phyloP scores from a whole-genome alignment of 2,797 vertebrate genomes.

The Leptodactylus fallax region DNA sequence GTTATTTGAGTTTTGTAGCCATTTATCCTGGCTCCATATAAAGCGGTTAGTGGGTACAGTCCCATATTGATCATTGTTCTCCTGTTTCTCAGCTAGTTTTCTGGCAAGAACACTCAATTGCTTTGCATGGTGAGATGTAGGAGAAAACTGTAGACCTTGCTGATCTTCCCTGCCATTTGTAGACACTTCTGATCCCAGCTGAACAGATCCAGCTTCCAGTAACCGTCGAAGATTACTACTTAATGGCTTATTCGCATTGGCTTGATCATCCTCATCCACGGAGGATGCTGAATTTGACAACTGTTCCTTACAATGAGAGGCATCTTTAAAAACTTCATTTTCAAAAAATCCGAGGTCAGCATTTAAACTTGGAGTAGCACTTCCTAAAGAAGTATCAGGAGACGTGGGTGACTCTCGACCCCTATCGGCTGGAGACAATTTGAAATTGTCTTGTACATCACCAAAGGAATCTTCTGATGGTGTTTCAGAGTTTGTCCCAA shows the following conservation, averaged over 20 bases:
- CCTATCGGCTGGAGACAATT: conserved; percentile 79
- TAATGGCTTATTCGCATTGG: conserved; percentile 89
- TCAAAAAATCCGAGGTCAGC: conserved; percentile 89
- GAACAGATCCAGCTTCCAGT: conserved; percentile 93
- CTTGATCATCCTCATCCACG: conserved; percentile 87
- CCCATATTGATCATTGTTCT: conserved; percentile 90
- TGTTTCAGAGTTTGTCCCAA: conserved; percentile 88
- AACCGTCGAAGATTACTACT: conserved; percentile 95
- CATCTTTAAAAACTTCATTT: conserved; percentile 78
- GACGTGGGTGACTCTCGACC: conserved; percentile 86
- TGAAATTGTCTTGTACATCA: conserved; percentile 90
- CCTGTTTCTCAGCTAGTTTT: conserved; percentile 95
- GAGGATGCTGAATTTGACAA: conserved; percentile 91
- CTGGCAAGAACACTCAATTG: conserved; percentile 97
- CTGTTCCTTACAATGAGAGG: conserved; percentile 85
- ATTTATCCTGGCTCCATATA: conserved; percentile 95
- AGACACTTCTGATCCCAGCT: conserved; percentile 83
- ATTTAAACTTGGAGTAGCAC: conserved; percentile 89
- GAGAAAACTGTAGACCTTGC: conserved; percentile 86
- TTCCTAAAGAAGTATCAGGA: conserved; percentile 90
- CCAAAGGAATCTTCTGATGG: conserved; percentile 93
- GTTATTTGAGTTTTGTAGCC: conserved; percentile 87
- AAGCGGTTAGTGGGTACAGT: conserved; percentile 84
- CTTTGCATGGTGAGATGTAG: conserved; percentile 93
- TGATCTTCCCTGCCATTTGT: conserved; percentile 83